Evolutionary conservation across 2,888 invertebrate species (phyloP), one percentile per base, ranked within the genome.

Genomic region (Unio pictorum): DNA sequence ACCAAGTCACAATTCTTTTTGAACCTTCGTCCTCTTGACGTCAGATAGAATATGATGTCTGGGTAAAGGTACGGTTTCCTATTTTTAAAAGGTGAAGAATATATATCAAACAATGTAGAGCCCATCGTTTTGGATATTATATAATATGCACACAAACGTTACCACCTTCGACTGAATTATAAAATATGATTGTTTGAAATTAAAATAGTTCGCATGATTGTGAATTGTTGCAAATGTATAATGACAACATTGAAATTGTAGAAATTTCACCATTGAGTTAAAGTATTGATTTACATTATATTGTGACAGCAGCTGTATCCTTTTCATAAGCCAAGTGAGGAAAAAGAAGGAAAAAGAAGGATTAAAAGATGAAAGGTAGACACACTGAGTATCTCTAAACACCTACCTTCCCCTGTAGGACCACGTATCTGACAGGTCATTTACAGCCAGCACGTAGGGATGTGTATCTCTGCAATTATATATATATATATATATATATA

Each of bases 1-100:
- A 83, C 80, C 68, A 73, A 82, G 45, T 84, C 77, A 68, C 84
- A 85, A 28, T 76, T 65, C 26, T 71, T 61, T 58, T 67, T 78
- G 67, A 81, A 84, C n/a, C 72, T 55, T 4, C 68, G 68, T 15
- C 85, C 84, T 26, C 75, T 70, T 17, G 73, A 28, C 30, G 85
- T 80, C 61, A 78, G 15, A 55, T 73, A 71, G 61, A 77, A 86
- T 4, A 85, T 63, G 30, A 76, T 74, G 68, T 84, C 81, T 3
- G 67, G 54, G 63, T 75, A 75, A 54, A 78, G 58, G 56, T 71
- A 65, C 3, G 74, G 74, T 11, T 71, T 71, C 58, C 81, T 81
- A 76, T 1, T 45, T 45, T 45, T 45, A 4, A 45, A 45, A 45
- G 3, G 45, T 11, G 8, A 45, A 8, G 8, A 8, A 45, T 11